These are phyloP conservation scores for Balaeniceps rex DNA, from an alignment of 2,113 vertebrate species.

Conservation along the genomic window DNA sequence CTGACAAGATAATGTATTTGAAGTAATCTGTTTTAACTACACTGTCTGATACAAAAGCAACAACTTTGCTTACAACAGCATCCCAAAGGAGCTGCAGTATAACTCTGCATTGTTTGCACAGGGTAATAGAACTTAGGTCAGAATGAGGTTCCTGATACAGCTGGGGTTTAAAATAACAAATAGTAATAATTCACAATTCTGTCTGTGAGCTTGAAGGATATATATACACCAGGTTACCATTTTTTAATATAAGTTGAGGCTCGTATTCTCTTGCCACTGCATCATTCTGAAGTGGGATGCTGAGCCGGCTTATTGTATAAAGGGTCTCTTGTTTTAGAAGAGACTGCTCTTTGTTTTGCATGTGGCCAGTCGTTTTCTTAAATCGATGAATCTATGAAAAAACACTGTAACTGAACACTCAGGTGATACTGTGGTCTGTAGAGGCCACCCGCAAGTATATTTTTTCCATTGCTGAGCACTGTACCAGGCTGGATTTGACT, in stretches of 20 bases:
- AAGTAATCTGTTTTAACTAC: not conserved
- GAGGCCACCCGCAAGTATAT: not conserved
- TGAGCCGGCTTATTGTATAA: not conserved
- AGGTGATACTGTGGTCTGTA: not conserved
- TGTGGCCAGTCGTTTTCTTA: not conserved
- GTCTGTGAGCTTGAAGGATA: not conserved
- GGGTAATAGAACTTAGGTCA: not conserved
- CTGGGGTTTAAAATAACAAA: not conserved
- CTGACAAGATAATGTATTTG: not conserved
- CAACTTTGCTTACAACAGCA: not conserved
- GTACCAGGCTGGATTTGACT: not conserved
- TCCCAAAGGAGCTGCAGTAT: not conserved
- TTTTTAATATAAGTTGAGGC: not conserved
- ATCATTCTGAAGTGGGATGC: not conserved
- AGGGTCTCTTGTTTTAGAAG: constrained; percentile 31
- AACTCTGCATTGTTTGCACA: not conserved
- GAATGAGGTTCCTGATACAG: not conserved
- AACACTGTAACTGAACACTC: not conserved
- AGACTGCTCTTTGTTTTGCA: not conserved
- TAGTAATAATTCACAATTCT: not conserved
- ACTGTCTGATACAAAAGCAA: not conserved
- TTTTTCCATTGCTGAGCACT: not conserved
- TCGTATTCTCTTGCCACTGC: not conserved
- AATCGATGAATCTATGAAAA: not conserved
- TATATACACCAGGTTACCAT: not conserved